Evolutionary conservation across 1,140 invertebrate genomes (phyloP), one percentile per base, ranked within the genome.

Genomic region (Saccostrea glomerata): DNA sequence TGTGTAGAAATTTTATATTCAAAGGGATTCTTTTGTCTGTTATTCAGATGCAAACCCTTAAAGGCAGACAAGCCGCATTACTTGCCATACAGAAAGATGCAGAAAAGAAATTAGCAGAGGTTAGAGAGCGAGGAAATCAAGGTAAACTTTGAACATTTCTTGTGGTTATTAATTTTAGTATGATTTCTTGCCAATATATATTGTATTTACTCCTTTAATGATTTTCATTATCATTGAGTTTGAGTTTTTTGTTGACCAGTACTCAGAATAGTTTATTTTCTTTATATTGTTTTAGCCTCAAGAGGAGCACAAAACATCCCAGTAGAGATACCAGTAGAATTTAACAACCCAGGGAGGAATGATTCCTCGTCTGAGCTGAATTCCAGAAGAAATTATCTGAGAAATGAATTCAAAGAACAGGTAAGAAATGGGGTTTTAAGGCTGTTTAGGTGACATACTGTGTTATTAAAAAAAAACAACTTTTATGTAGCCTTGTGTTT

Each of bases 1-100:
- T 85, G 15, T 17, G 47, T 73, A 54, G 20, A 20, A 55, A 63
- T 63, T 2, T 63, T 20, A 20, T 6, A 63, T 6, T n/a, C 17
- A 23, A 47, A 30, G 30, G 30, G 40, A 82, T 7, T 82, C 55
- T 83, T 12, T 25, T 54, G 2, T 55, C 17, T 55, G 58, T 86
- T 54, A 90, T 89, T 73, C 87, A 94, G 93, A 90, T 94, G 89
- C 86, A 90, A 82, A 89, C 89, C 73, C 87, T 94, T 23, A 92
- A 93, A 89, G 92, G 86, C 20, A 91, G 93, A 82, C 94, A 94
- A 85, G 92, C 91, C 23, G 91, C 92, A 60, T 88, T 94, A 77
- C 88, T 94, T 87, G 87, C 91, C 12, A 86, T 93, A 84, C 93
- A 94, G 84, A 92, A 91, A 87, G 92, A 94, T 84, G 92, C 93